Evolutionary conservation across 2,797 vertebrate species (phyloP).

Genomic region (Novumbra hubbsi): DNA sequence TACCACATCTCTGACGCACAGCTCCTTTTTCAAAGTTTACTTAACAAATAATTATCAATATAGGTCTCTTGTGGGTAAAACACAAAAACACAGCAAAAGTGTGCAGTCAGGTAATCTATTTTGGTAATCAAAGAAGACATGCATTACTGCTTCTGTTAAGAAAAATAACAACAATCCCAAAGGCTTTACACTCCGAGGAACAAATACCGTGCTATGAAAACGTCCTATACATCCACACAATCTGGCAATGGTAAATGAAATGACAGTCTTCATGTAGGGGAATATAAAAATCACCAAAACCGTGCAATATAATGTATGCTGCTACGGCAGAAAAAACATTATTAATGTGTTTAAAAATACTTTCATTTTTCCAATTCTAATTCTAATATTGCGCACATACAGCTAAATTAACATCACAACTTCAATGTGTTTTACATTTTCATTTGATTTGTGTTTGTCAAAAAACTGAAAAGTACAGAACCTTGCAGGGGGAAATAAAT

Average conservation of each 20-base stretch:
- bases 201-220: constrained; percentile 41
- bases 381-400: background rate
- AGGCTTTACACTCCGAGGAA: constrained; percentile 45
- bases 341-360: background rate
- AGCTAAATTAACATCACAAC: background rate
- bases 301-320: background rate
- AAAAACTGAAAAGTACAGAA: background rate
- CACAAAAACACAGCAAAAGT: constrained; percentile 26
- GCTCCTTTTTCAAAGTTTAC: constrained; percentile 40
- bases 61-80: constrained; percentile 47
- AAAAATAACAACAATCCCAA: constrained; percentile 41
- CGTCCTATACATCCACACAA: constrained; percentile 43
- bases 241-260: constrained; percentile 26
- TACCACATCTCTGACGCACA: background rate
- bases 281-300: background rate
- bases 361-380: background rate
- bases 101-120: constrained; percentile 57
- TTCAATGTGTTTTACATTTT: background rate
- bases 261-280: background rate
- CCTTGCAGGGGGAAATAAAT: background rate
- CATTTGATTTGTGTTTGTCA: background rate
- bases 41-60: constrained; percentile 41
- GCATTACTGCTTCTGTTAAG: constrained; percentile 53
- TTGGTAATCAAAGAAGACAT: constrained; percentile 58
- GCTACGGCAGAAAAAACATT: background rate